Evolutionary conservation across 2,888 invertebrate genomes (phyloP).

Genomic region (Tachina fera): DNA sequence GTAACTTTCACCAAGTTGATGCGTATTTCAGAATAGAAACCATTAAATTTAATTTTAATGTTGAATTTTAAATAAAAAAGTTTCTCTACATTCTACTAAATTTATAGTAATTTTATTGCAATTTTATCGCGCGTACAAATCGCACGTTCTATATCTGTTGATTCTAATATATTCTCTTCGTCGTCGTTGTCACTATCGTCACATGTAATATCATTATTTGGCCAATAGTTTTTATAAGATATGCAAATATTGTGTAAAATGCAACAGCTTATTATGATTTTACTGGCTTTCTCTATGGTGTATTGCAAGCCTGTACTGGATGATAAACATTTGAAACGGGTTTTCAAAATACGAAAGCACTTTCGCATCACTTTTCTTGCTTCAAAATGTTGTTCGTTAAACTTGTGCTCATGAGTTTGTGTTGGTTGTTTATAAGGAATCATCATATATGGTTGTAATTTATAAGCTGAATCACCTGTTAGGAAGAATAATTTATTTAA

Average conservation of each 20-base stretch:
- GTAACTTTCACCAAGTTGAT: no score
- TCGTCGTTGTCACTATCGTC: not conserved
- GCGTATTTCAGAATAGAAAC: no score
- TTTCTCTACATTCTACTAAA: no score
- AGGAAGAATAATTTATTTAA: not conserved
- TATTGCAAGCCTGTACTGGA: slow-evolving; percentile 39
- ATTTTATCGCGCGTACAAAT: slow-evolving; percentile 18
- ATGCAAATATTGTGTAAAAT: slow-evolving; percentile 59
- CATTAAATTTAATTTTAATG: no score
- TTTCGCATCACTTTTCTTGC: slow-evolving; percentile 13
- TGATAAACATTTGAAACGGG: slow-evolving; percentile 44
- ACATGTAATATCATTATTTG: not conserved
- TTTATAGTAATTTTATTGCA: slow-evolving; percentile 5
- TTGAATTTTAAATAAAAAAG: no score
- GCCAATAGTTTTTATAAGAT: slow-evolving; percentile 25
- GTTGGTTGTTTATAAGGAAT: slow-evolving; percentile 35
- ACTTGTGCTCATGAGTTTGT: not conserved
- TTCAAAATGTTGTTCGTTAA: slow-evolving; percentile 37
- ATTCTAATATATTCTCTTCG: slow-evolving; percentile 13
- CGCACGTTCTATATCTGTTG: not conserved
- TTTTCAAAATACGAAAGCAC: slow-evolving; percentile 37
- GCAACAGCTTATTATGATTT: slow-evolving; percentile 55
- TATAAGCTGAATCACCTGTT: slow-evolving; percentile 35
- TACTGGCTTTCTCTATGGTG: slow-evolving; percentile 35
- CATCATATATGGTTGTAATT: slow-evolving; percentile 43